phyloP scores from a whole-genome alignment of 2,113 vertebrate genomes.

The Sinocyclocheilus anophthalmus region DNA sequence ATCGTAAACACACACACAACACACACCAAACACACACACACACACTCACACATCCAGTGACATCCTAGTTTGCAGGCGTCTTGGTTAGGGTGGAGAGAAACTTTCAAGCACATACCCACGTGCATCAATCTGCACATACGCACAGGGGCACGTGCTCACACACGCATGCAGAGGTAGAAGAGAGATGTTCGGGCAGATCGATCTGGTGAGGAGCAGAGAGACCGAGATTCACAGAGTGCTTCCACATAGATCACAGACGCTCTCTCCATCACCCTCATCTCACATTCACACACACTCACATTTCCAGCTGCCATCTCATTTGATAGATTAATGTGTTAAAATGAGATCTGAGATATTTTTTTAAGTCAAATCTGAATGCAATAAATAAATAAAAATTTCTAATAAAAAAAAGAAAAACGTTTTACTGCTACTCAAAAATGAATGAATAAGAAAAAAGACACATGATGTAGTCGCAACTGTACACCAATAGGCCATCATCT shows the following conservation, averaged over 20 bases:
- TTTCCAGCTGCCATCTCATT: conserved; percentile 1
- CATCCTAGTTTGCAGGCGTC: conserved; percentile 25
- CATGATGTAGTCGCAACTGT: neutral
- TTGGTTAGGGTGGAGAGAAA: neutral
- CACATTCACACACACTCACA: neutral
- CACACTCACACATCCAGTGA: neutral
- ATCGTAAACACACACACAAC: too few species aligned
- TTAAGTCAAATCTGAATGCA: neutral
- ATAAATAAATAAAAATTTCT: neutral
- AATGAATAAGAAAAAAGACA: neutral
- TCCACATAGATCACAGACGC: conserved; percentile 31
- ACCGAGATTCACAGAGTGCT: conserved; percentile 5
- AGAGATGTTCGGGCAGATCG: conserved; percentile 22
- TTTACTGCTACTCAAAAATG: neutral
- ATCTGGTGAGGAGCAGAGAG: conserved; percentile 27
- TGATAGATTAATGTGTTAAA: conserved; percentile 32
- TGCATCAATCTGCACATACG: neutral
- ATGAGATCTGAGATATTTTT: neutral
- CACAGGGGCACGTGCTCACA: neutral
- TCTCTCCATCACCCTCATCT: conserved; percentile 21
- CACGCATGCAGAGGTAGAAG: neutral
- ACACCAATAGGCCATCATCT: neutral
- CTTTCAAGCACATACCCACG: conserved; percentile 13
- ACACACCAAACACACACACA: neutral
- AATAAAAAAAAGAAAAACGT: neutral